Percentiles rank a stretch among this genome's conserved stretches.
Conservation (phyloP, 2,888 invertebrate genomes). For the Sepioteuthis lessoniana region DNA sequence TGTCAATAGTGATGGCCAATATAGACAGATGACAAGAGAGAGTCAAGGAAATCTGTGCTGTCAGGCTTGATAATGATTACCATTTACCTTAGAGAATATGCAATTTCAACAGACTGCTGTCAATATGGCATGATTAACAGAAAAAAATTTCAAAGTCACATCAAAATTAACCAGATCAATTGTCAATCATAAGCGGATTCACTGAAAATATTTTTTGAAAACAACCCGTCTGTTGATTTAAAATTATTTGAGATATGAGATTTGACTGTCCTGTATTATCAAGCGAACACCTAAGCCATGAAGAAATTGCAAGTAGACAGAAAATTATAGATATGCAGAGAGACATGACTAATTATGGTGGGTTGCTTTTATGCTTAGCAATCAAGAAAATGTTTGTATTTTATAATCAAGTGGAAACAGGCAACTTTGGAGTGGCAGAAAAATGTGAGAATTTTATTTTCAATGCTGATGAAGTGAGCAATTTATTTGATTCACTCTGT, state of each 20-base stretch:
- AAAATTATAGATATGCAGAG: background rate
- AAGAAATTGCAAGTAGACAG: background rate
- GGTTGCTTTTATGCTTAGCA: background rate
- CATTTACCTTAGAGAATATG: background rate
- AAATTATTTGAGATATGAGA: background rate
- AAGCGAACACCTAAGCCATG: background rate
- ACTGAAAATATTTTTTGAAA: background rate
- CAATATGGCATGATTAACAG: background rate
- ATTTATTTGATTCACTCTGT: background rate
- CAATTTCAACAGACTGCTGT: background rate
- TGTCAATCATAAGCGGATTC: background rate
- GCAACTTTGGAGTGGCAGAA: background rate
- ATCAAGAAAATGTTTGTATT: background rate
- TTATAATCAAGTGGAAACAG: background rate
- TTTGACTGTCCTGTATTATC: background rate
- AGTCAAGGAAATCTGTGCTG: too few species aligned
- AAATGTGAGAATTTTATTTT: background rate
- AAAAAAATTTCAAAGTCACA: background rate
- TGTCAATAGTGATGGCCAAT: too few species aligned
- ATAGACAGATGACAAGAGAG: too few species aligned
- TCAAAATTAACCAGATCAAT: background rate
- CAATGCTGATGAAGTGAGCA: background rate
- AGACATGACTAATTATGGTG: background rate
- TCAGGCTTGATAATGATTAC: too few species aligned
- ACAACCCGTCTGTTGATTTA: background rate